Evolutionary conservation across 1,140 invertebrate genomes (phyloP), one percentile per base, ranked within the genome.

Genomic region (Pomacea maculata): DNA sequence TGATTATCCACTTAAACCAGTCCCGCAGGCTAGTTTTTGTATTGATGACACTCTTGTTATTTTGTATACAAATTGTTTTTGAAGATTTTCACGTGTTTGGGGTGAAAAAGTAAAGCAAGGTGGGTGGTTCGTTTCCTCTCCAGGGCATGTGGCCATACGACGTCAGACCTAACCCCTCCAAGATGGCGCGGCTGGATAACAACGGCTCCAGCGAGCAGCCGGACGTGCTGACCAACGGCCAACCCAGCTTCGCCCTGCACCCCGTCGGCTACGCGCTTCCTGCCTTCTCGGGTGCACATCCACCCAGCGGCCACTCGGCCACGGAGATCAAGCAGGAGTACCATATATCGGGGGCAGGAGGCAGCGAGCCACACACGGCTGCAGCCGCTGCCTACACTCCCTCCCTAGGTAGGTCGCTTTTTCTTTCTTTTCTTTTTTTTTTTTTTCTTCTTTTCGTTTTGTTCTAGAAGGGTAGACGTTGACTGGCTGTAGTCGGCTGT

Each of bases 321-420:
- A 29, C 29, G 77, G 77, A 82, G 34, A 57, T 80, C 55, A 82
- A 82, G 68, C 65, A 57, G 65, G 81, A 82, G n/a, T 82, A 79
- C 73, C 75, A 78, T 78, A 67, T 80, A 52, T n/a, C 78, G 12
- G 73, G 70, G 12, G 76, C 67, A 10, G 74, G 70, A 12, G 73
- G 73, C 52, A 75, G 64, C 15, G 75, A 70, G 70, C 75, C 75
- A 11, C 65, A 73, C 78, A 73, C 78, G 11, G 78, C 73, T 25
- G 71, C 81, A n/a, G 81, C 81, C 10, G 77, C 76, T 29, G 81
- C 78, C 64, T 82, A 79, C 67, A 82, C 77, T 12, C 81, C 81
- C 11, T 67, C 81, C 25, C 29, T 82, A 79, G 81, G 81, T 82
- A 29, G 70, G 81, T 63, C 57, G 19, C 25, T 3, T 55, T 8